A percentile compares a stretch with the other conserved stretches of the same genome.
Conservation (phyloP, 2,113 vertebrate species). For the Strigops habroptila region DNA sequence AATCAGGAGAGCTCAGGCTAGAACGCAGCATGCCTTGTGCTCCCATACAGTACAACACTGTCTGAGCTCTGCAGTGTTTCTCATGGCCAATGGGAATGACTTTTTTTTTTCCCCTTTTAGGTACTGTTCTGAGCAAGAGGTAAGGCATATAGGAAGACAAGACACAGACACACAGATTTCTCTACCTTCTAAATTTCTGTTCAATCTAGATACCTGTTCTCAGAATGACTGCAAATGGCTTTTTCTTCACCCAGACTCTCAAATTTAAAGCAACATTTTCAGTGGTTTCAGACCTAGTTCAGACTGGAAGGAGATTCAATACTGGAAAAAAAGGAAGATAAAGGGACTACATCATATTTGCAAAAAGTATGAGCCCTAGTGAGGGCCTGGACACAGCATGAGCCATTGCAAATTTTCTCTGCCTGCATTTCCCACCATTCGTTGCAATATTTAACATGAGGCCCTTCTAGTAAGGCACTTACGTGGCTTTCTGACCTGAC, state of each 20-base stretch:
- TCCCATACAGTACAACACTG: slow-evolving; percentile 36
- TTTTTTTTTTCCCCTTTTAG: not conserved
- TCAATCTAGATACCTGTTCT: not conserved
- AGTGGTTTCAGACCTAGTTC: not conserved
- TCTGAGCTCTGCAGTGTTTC: slow-evolving; percentile 20
- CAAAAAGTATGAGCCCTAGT: not conserved
- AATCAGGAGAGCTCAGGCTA: slow-evolving; percentile 24
- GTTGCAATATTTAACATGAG: not conserved
- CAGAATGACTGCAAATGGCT: not conserved
- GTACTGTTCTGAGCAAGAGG: not conserved
- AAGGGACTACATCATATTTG: not conserved
- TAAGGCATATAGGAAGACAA: not conserved
- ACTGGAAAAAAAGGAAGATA: not conserved
- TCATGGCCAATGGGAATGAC: not conserved
- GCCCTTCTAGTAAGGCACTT: not conserved
- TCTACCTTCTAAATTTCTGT: not conserved
- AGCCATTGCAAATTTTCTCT: not conserved
- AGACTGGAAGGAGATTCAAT: not conserved
- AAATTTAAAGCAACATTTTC: not conserved
- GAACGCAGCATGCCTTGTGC: slow-evolving; percentile 13
- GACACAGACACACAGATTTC: not conserved
- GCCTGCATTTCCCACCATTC: not conserved
- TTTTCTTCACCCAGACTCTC: not conserved
- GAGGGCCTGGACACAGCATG: not conserved
- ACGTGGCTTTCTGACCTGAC: not conserved